Base-by-base conservation (phyloP, 2,888 invertebrate genomes). In the Lymantria monacha region DNA sequence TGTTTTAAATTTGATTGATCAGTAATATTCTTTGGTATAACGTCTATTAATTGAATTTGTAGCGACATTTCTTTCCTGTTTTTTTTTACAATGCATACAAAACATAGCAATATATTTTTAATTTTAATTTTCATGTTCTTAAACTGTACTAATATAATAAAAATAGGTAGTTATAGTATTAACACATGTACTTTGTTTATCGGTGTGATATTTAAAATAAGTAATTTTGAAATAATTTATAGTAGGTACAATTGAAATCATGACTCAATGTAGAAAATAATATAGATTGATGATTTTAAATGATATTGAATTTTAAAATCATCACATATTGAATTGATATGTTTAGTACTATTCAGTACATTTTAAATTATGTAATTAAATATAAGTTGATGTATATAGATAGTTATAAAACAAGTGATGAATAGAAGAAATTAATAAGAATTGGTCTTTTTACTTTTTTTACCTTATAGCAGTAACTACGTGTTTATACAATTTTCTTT, bases 181-280 rank as follows among this genome's bases (percentile, higher is more conserved):
- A 64, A 59, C 57, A 57, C 12, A 9, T 59, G 54, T 59, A 55
- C 56, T 64, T 63, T 70, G 69, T 59, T 72, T 76, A 74, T 73
- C 64, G 76, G 86, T 85, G 87, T 87, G 86, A 87, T 85, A 86
- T 81, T 76, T 76, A 78, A 72, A 67, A 47, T 78, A 79, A 76
- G 72, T 61, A 52, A 66, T 58, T 57, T 66, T 54, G 33, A 66
- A 55, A 49, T 64, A 59, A 68, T 59, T 64, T 59, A 56, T 55
- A 47, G 49, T 55, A 22, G 22, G 5, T 22, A 57, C 51, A 61
- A 66, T 49, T 55, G 42, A 54, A 56, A 53, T 57, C 55, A 58
- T 64, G 68, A 64, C 66, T 64, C 62, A 59, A 50, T 15, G 30
- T 52, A 63, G 56, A 64, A 51, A 36, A 44, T 59, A 59, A 48